Conservation (phyloP, 2,113 vertebrate species). For the Tor tambroides region DNA sequence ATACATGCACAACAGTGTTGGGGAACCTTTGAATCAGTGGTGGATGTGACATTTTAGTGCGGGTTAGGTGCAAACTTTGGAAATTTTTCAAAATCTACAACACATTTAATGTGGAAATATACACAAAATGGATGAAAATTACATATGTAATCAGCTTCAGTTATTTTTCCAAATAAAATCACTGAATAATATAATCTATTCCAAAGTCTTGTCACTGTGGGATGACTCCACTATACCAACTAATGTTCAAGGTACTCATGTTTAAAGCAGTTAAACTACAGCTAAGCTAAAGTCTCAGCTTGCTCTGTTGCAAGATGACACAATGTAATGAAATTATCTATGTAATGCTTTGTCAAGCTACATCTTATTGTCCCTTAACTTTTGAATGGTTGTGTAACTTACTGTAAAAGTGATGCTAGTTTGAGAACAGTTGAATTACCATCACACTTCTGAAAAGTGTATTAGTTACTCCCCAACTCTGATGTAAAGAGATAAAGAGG, state of each 20-base stretch:
- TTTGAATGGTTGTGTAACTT: not conserved
- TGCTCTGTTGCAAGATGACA: not conserved
- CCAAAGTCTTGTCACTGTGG: not conserved
- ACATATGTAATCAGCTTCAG: not conserved
- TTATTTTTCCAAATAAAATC: not conserved
- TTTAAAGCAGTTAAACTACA: too few species aligned
- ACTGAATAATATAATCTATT: not conserved
- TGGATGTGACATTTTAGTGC: not conserved
- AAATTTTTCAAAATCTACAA: not conserved
- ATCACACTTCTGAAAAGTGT: not conserved
- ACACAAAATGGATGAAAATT: not conserved
- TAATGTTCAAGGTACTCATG: too few species aligned
- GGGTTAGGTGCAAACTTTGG: not conserved
- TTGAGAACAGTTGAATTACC: not conserved
- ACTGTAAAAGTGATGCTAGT: not conserved
- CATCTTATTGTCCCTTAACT: not conserved
- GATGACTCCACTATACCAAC: too few species aligned
- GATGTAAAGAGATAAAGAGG: not conserved
- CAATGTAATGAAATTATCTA: not conserved
- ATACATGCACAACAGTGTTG: not conserved
- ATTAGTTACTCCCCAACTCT: constrained; percentile 5
- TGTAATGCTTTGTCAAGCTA: not conserved
- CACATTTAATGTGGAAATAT: not conserved
- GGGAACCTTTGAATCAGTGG: constrained; percentile 16
- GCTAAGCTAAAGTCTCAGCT: not conserved